Evolutionary conservation across 1,140 invertebrate genomes (phyloP).

Genomic region (Papilio polyxenes): DNA sequence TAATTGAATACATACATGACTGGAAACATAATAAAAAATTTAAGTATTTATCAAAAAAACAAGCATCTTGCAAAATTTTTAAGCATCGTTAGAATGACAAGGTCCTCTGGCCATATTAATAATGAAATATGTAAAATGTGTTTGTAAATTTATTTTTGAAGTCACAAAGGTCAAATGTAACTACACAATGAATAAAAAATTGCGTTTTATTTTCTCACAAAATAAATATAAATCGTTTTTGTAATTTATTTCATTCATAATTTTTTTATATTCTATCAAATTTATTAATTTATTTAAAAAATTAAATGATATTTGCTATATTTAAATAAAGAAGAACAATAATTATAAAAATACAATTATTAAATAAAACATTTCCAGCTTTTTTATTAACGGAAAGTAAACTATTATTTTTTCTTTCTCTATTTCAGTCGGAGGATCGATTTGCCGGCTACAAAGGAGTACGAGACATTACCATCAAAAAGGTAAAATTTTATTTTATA

Average conservation of each 20-base stretch:
- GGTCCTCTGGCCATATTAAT: too few relatives aligned
- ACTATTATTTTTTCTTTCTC: conserved; percentile 33
- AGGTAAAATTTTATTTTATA: conserved; percentile 79
- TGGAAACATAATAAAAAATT: too few relatives aligned
- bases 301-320: too few relatives aligned
- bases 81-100: too few relatives aligned
- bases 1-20: too few relatives aligned
- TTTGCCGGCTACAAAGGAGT: conserved; percentile 88
- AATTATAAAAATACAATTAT: background rate
- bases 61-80: too few relatives aligned
- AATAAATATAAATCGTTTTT: background rate
- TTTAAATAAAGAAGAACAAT: background rate
- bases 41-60: too few relatives aligned
- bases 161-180: background rate
- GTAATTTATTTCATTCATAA: background rate
- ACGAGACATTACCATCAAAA: conserved; percentile 87
- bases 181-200: background rate
- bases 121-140: background rate
- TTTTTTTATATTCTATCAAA: background rate
- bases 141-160: background rate
- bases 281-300: too few relatives aligned
- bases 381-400: background rate
- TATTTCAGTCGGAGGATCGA: conserved; percentile 85
- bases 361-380: background rate
- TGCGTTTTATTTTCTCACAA: background rate